Evolutionary conservation across 2,113 vertebrate genomes (phyloP), one percentile per base, ranked within the genome.

Genomic region (Xiphophorus couchianus): DNA sequence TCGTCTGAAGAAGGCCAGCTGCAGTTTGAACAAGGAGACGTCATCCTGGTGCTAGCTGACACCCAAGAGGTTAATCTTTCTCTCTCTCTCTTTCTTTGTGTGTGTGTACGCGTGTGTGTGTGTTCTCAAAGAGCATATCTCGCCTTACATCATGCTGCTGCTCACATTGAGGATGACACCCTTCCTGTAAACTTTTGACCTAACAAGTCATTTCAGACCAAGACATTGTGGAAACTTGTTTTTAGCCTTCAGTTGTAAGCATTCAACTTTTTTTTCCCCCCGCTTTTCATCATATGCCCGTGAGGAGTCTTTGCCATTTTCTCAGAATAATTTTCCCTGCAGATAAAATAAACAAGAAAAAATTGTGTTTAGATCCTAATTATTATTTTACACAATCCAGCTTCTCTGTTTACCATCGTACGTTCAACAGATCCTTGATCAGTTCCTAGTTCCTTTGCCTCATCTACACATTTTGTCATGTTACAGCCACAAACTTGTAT

Each of bases 11-110:
- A 88, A 0, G 83, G 91, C 6, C 78, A 83, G 44, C 86, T 95
- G 28, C 87, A 91, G 69, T 95, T 93, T 76, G 80, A 83, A n/a
- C 39, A 94, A 84, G 94, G 90, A 31, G 94, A 95, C 29, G 11
- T 90, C 29, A 91, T 95, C 71, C 88, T 94, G 60, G 90, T 94
- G 48, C 84, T 92, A 0, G 25, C 62, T 2, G 86, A 87, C 12
- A n/a, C 76, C 60, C 76, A 82, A 62, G 81, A 91, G 92, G 94
- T 94, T 30, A 37, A 3, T 30, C 30, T 30, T 30, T 30, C 2
- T 30, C 30, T 30, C 30, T 30, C 30, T 30, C 30, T 30, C 30
- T 30, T 30, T 30, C 30, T 30, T 30, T 30, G 35, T 3, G 35
- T 37, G 35, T 12, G 35, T 54, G 33, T 67, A 19, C 80, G 14